Evolutionary conservation across 2,888 invertebrate genomes (phyloP).

Genomic region (Microplitis deprimator): DNA sequence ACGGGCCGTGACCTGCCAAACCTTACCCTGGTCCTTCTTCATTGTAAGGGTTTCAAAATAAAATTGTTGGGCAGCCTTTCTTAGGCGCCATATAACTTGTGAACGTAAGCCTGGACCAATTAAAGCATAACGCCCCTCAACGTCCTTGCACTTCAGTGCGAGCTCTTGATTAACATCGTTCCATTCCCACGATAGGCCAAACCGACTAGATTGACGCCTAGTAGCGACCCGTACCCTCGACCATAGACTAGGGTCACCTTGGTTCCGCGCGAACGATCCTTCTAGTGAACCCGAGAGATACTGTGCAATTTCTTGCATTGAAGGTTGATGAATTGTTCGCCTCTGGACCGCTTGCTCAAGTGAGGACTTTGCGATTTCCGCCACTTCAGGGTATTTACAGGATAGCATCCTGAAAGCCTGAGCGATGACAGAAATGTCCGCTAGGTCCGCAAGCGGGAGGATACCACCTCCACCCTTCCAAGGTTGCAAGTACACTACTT

Average conservation of each 20-base stretch:
- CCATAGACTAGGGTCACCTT: slow-evolving; percentile 50
- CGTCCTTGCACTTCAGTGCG: slow-evolving; percentile 23
- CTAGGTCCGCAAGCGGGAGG: slow-evolving; percentile 57
- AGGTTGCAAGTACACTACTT: slow-evolving; percentile 53
- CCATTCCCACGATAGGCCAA: slow-evolving; percentile 52
- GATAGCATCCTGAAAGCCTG: slow-evolving; percentile 60
- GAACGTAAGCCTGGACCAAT: slow-evolving; percentile 41
- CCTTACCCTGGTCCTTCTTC: slow-evolving; percentile 59
- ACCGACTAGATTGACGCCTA: slow-evolving; percentile 30
- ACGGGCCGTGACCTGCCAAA: slow-evolving; percentile 44
- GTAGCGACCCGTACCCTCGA: slow-evolving; percentile 51
- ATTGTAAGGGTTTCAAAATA: slow-evolving; percentile 27
- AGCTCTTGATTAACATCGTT: slow-evolving; percentile 36
- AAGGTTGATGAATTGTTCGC: slow-evolving; percentile 32
- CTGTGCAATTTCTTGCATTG: slow-evolving; percentile 48
- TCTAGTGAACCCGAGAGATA: slow-evolving; percentile 54
- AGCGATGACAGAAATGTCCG: slow-evolving; percentile 55
- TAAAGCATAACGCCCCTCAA: neutral
- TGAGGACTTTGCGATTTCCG: slow-evolving; percentile 48
- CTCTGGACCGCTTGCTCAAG: slow-evolving; percentile 46
- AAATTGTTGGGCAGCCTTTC: slow-evolving; percentile 16
- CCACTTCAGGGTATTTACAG: slow-evolving; percentile 49
- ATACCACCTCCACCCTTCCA: slow-evolving; percentile 57
- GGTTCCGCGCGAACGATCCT: slow-evolving; percentile 47
- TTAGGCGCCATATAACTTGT: slow-evolving; percentile 20